These are phyloP conservation scores for Teleogryllus occipitalis DNA, from an alignment of 1,140 invertebrate species.

Conservation along the genomic window DNA sequence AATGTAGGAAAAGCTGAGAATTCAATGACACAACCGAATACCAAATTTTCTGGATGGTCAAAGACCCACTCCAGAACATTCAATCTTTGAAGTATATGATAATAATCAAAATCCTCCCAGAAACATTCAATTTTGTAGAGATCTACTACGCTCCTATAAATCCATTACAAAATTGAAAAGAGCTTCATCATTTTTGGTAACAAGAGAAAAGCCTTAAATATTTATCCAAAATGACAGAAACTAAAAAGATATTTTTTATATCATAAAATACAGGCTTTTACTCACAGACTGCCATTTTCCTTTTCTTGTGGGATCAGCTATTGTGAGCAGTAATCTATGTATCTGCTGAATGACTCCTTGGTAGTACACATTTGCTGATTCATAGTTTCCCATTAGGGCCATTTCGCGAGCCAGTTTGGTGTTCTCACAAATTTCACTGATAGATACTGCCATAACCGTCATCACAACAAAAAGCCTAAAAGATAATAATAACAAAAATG, in stretches of 20 bases:
- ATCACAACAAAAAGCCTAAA: constrained; percentile 17
- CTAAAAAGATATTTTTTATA: constrained; percentile 16
- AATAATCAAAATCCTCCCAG: too few relatives aligned
- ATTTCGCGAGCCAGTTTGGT: constrained; percentile 88
- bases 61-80: too few relatives aligned
- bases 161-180: too few relatives aligned
- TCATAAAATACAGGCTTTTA: constrained; percentile 10
- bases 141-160: too few relatives aligned
- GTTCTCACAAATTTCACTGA: constrained; percentile 85
- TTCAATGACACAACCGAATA: too few relatives aligned
- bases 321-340: constrained; percentile 69
- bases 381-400: constrained; percentile 91
- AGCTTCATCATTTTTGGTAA: not conserved
- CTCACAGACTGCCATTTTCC: constrained; percentile 82
- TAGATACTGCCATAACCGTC: constrained; percentile 62
- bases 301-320: constrained; percentile 69
- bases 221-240: not conserved
- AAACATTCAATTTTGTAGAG: too few relatives aligned
- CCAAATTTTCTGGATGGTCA: too few relatives aligned
- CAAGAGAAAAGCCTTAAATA: not conserved
- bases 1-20: too few relatives aligned
- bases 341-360: constrained; percentile 88
- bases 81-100: too few relatives aligned
- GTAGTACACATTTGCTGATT: constrained; percentile 89
- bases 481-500: not conserved